Evolutionary conservation across 2,888 invertebrate species (phyloP).

Genomic region (Drosophila emarginata): DNA sequence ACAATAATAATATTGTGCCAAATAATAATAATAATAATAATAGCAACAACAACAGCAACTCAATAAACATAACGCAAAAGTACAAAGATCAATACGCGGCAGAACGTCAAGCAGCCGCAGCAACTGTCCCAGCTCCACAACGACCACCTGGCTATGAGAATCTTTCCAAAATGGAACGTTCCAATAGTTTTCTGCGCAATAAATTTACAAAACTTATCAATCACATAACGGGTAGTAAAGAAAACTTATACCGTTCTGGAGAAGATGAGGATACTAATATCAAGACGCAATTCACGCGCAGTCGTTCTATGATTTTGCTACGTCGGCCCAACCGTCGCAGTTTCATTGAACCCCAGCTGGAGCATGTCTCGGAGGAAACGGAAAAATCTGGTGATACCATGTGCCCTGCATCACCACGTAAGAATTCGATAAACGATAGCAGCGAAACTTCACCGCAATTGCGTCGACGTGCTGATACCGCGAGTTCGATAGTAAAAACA

Average conservation of each 20-base stretch:
- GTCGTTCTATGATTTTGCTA: conserved; percentile 81
- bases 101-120: conserved; percentile 43
- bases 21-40: conserved; percentile 37
- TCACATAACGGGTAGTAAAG: conserved; percentile 81
- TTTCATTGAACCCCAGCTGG: conserved; percentile 80
- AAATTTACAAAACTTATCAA: conserved; percentile 80
- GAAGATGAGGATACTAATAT: conserved; percentile 43
- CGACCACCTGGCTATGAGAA: conserved; percentile 51
- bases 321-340: conserved; percentile 80
- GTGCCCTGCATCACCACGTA: conserved; percentile 73
- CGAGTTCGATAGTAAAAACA: conserved; percentile 43
- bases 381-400: conserved; percentile 75
- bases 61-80: conserved; percentile 59
- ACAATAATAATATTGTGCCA: conserved; percentile 31
- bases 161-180: conserved; percentile 79
- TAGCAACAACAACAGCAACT: conserved; percentile 5
- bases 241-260: conserved; percentile 75
- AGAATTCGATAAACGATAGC: conserved; percentile 66
- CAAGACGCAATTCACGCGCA: conserved; percentile 78
- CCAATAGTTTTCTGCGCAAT: conserved; percentile 81
- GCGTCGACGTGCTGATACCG: conserved; percentile 54
- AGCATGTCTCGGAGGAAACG: conserved; percentile 81
- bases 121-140: conserved; percentile 13
- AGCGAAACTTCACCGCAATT: conserved; percentile 45
- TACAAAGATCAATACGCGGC: conserved; percentile 63